Percentiles rank a stretch among this genome's conserved stretches.
Conservation (phyloP, 2,797 vertebrate species). For the Protosalanx chinensis region DNA sequence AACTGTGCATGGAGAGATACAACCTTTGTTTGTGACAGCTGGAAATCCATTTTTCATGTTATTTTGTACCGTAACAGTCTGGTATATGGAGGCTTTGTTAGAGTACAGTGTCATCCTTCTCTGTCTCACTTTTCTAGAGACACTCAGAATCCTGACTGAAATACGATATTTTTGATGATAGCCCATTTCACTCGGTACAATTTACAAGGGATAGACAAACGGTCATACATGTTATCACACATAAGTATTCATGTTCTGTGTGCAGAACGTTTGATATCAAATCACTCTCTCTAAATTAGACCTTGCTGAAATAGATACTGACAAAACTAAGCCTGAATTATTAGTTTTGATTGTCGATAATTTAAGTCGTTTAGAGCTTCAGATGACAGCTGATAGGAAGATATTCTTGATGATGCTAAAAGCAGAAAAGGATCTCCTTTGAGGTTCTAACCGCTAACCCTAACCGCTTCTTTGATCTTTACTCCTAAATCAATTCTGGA, state of each 20-base stretch:
- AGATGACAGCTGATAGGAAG: background rate
- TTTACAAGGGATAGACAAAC: background rate
- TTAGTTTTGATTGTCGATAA: background rate
- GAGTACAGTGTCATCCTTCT: conserved; percentile 37
- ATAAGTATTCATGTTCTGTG: background rate
- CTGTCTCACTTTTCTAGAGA: conserved; percentile 25
- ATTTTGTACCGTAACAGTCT: conserved; percentile 53
- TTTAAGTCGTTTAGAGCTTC: background rate
- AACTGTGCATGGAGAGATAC: conserved; percentile 60
- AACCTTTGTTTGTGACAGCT: conserved; percentile 72
- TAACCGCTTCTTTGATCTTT: background rate
- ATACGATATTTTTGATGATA: background rate
- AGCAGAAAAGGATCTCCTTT: background rate
- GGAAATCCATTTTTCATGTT: conserved; percentile 72
- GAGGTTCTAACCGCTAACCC: background rate
- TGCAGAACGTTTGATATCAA: background rate
- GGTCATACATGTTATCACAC: background rate
- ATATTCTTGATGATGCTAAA: background rate
- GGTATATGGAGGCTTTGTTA: conserved; percentile 57
- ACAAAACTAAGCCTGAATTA: background rate
- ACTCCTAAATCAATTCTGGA: background rate
- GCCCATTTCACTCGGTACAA: background rate
- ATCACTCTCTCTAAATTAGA: background rate
- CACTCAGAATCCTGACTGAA: conserved; percentile 12
- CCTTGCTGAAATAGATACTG: background rate